These are phyloP conservation scores for Perizoma flavofasciatum DNA, from an alignment of 2,888 invertebrate species.

Conservation along the genomic window DNA sequence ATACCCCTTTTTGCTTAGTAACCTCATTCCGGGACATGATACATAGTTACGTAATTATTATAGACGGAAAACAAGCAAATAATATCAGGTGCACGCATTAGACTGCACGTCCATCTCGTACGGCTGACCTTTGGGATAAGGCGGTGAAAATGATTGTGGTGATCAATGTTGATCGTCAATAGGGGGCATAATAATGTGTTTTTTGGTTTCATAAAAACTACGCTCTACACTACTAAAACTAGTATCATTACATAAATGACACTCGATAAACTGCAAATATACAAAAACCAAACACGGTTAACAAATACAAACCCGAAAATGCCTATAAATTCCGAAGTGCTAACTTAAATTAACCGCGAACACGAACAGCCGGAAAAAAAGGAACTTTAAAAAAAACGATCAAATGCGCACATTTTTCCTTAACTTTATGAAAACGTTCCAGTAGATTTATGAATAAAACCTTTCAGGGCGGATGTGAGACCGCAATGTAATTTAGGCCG, in stretches of 20 bases:
- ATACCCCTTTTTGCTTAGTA: too few species aligned
- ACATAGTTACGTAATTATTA: too few species aligned
- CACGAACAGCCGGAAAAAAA: slow-evolving; percentile 45
- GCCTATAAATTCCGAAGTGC: slow-evolving; percentile 38
- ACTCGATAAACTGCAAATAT: slow-evolving; percentile 27
- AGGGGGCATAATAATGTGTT: too few species aligned
- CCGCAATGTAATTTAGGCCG: slow-evolving; percentile 79
- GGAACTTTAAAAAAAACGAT: slow-evolving; percentile 60
- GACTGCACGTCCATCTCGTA: too few species aligned
- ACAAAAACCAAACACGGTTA: slow-evolving; percentile 30
- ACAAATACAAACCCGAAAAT: slow-evolving; percentile 27
- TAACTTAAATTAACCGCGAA: slow-evolving; percentile 47
- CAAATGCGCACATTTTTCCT: slow-evolving; percentile 68
- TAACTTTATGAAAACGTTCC: slow-evolving; percentile 79
- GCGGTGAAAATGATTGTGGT: too few species aligned
- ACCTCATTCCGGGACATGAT: too few species aligned
- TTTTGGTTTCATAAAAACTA: slow-evolving; percentile 5
- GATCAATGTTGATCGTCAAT: too few species aligned
- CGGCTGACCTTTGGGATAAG: too few species aligned
- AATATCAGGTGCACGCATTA: too few species aligned
- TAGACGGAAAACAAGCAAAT: too few species aligned
- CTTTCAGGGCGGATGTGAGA: slow-evolving; percentile 76
- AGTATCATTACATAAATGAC: too few species aligned
- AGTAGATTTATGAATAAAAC: slow-evolving; percentile 83
- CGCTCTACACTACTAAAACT: slow-evolving; percentile 10